Conservation (phyloP, 2,888 invertebrate species). For the Empis livida region DNA sequence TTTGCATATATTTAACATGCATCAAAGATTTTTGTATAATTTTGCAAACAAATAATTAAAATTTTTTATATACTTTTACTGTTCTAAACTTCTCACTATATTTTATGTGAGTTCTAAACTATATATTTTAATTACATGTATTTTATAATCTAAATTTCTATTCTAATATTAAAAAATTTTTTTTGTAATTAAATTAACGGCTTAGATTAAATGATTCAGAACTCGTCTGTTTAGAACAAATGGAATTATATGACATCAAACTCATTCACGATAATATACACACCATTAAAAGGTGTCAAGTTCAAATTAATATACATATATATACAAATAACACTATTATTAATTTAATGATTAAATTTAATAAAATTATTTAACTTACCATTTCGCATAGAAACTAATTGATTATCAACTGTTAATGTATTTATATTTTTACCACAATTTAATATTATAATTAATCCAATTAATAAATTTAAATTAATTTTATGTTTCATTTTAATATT, state of each 20-base stretch:
- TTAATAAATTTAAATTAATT: neutral
- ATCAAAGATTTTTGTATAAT: too few relatives aligned
- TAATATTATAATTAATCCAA: neutral
- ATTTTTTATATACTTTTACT: too few relatives aligned
- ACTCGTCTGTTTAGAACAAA: neutral
- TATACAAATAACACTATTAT: too few relatives aligned
- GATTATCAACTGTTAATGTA: slow-evolving; percentile 32
- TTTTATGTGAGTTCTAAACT: too few relatives aligned
- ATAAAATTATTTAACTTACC: slow-evolving; percentile 21
- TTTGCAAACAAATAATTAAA: too few relatives aligned
- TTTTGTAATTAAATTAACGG: too few relatives aligned
- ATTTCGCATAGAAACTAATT: slow-evolving; percentile 32
- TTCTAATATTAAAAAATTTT: too few relatives aligned
- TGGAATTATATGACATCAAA: neutral
- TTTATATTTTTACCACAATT: neutral
- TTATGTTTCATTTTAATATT: neutral
- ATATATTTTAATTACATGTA: too few relatives aligned
- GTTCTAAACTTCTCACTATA: too few relatives aligned
- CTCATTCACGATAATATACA: neutral
- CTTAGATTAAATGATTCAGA: too few relatives aligned
- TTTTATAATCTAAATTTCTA: too few relatives aligned
- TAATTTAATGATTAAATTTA: neutral
- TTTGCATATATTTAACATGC: too few relatives aligned
- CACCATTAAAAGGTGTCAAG: neutral
- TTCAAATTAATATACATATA: neutral